Base-by-base conservation (phyloP, 2,888 invertebrate species). In the Pemphredon lugubris region DNA sequence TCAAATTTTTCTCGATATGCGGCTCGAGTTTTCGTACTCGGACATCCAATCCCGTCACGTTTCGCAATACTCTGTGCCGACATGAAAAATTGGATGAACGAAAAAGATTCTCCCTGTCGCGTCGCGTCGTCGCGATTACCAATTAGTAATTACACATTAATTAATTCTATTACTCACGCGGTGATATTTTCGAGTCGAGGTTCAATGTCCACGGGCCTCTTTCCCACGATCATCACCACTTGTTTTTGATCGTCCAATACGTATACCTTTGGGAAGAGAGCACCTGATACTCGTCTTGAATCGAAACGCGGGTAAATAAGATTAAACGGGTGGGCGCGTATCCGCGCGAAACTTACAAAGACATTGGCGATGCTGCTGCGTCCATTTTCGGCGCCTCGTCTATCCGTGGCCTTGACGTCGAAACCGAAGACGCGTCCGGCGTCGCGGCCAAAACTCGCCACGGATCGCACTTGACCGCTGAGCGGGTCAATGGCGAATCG, bases 341-440 rank as follows among this genome's bases (percentile, higher is more conserved):
- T 37, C 44, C 6, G 39, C n/a, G 30, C 11, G 26, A 42, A 20
- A 93, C 94, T 93, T 88, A 95, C 96, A 88, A 96, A 95, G 65
- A 96, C 95, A 87, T 96, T 96, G 53, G 95, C 95, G 75, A 96
- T 96, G 48, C 95, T 94, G 6, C 96, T 96, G 68, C 93, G 93
- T 1, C 96, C 96, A 84, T 95, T 95, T 83, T 96, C 95, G 42
- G 94, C 94, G 0, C 96, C 96, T 20, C 92, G 91, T 63, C 94
- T 92, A 87, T 97, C 96, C 0, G 96, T 96, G 7, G 96, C 97
- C 90, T 96, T 96, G 7, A 96, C 96, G 89, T 96, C 96, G 84
- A 96, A 96, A 0, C 96, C 96, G 84, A 94, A 96, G 40, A 96
- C 94, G 73, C 93, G 92, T 0, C 96, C 96, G 14, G 94, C 94